Base-by-base conservation (phyloP, 2,797 vertebrate genomes). In the Phoebastria nigripes region DNA sequence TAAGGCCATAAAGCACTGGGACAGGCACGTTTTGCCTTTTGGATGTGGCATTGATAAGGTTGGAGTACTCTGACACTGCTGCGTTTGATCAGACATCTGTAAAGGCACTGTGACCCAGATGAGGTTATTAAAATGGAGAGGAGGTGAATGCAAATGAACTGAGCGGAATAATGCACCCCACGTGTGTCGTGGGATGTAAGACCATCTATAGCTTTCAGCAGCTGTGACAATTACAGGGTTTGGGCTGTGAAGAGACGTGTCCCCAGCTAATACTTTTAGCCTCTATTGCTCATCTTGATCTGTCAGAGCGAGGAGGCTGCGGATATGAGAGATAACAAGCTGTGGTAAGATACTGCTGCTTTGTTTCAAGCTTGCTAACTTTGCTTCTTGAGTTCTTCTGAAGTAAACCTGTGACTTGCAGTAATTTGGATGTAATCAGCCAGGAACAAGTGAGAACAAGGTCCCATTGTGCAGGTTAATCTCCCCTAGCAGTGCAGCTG, bases 201-300 rank as follows among this genome's bases (percentile, higher is more conserved):
- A 41, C 51, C 89, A 51, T 42, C 79, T 41, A 51, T n/a, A 73
- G 82, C 55, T 89, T 91, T 58, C 78, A 82, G 93, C 94, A 51
- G 62, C 82, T 87, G n/a, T 89, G 93, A 82, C 91, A 92, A 39
- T 93, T 62, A 89, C 71, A 89, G 89, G 70, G 39, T 26, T 82
- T 89, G 77, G 59, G 83, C 89, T 93, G 70, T 20, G 73, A 72
- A 82, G 65, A 95, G 81, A 92, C 10, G 1, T 1, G 17, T 94
- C 92, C 89, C 83, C 83, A 92, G 92, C 54, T 72, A 81, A 90
- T 95, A 72, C 78, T 46, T 90, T 74, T 33, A 92, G 77, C 49
- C 52, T 74, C 80, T 44, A 3, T 67, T 88, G 86, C 54, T 87
- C 49, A 31, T 90, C 73, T 89, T 92, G 61, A 72, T 92, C 88